Evolutionary conservation across 2,888 invertebrate genomes (phyloP).

Genomic region (Cryptus viduatorius): DNA sequence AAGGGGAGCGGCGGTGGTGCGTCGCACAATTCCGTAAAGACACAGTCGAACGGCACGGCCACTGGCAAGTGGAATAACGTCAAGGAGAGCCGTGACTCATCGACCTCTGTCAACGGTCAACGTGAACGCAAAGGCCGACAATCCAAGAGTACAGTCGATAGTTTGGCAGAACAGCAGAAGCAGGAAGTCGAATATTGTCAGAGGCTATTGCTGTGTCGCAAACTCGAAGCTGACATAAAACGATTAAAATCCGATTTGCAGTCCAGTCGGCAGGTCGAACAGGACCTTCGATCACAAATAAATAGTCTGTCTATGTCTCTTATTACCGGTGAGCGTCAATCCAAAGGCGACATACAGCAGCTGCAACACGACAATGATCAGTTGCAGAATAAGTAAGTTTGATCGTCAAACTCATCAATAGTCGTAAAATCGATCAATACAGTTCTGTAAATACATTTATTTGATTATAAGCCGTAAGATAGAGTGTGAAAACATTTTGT

Average conservation of each 20-base stretch:
- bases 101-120: slow-evolving; percentile 81
- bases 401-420: background rate
- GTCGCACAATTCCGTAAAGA: slow-evolving; percentile 80
- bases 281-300: slow-evolving; percentile 90
- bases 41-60: slow-evolving; percentile 83
- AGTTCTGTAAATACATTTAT: background rate
- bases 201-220: slow-evolving; percentile 85
- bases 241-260: slow-evolving; percentile 91
- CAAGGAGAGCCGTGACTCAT: slow-evolving; percentile 83
- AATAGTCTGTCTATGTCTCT: slow-evolving; percentile 84
- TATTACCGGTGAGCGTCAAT: slow-evolving; percentile 89
- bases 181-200: slow-evolving; percentile 86
- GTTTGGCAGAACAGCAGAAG: slow-evolving; percentile 82
- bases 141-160: slow-evolving; percentile 83
- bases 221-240: slow-evolving; percentile 91
- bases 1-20: slow-evolving; percentile 77
- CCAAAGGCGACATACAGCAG: slow-evolving; percentile 90
- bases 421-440: background rate
- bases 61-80: slow-evolving; percentile 82
- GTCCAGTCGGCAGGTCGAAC: slow-evolving; percentile 89
- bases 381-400: slow-evolving; percentile 91
- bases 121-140: slow-evolving; percentile 84
- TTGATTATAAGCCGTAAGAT: too few species aligned
- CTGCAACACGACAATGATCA: slow-evolving; percentile 95
- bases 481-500: too few species aligned